These are phyloP conservation scores for Ctena decussata DNA, from an alignment of 2,888 invertebrate species.

Conservation along the genomic window DNA sequence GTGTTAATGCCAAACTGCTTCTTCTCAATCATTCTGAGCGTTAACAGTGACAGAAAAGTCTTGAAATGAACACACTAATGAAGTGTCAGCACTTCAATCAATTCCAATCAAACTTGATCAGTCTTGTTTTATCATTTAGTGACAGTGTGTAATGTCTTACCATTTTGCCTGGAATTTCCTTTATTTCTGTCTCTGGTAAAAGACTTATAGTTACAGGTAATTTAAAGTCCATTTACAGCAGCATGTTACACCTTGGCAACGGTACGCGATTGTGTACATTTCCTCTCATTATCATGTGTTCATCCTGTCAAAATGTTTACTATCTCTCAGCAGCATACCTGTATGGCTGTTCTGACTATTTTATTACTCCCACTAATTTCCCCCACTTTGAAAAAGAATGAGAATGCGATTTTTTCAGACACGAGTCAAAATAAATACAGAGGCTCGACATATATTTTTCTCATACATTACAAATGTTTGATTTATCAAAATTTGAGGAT, in stretches of 20 bases:
- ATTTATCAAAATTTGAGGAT: too few relatives aligned
- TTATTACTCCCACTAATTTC: conserved; percentile 33
- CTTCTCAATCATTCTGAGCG: too few relatives aligned
- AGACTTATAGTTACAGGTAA: background rate
- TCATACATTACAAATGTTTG: too few relatives aligned
- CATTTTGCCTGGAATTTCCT: background rate
- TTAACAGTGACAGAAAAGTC: too few relatives aligned
- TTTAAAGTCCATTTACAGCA: background rate
- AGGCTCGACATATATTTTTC: too few relatives aligned
- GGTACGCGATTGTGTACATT: background rate
- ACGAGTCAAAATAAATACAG: too few relatives aligned
- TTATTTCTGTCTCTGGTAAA: background rate
- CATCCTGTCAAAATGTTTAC: conserved; percentile 57
- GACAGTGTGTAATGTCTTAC: background rate
- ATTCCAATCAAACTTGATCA: conserved; percentile 10
- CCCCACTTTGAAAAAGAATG: too few relatives aligned
- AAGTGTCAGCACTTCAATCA: too few relatives aligned
- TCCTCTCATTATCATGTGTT: background rate
- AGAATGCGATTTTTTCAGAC: too few relatives aligned
- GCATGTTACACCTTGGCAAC: conserved; percentile 19
- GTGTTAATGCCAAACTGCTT: too few relatives aligned
- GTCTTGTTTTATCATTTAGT: background rate
- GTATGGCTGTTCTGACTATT: conserved; percentile 39
- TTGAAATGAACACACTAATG: too few relatives aligned
- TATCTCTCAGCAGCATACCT: conserved; percentile 65